Base-by-base conservation (phyloP, 2,888 invertebrate genomes). In the Sinotaia quadrata region DNA sequence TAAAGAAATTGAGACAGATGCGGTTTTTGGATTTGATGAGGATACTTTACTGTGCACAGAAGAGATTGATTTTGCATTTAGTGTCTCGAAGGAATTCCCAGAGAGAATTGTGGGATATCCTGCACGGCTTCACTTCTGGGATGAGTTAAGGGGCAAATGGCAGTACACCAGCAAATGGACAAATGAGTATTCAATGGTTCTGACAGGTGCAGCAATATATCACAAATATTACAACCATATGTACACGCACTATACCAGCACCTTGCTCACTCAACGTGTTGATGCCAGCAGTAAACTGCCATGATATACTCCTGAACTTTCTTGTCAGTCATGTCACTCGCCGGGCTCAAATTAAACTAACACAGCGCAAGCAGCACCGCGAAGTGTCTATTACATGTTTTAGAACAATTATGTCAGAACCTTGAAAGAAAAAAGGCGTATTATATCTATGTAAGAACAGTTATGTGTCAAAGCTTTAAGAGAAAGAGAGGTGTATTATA, bases 151-250 rank as follows among this genome's bases (percentile, higher is more conserved):
- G 92, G 92, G 93, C 73, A 92, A 94, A 49, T 97, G 97, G 97
- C 95, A 95, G 75, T 97, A 97, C 90, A 96, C 96, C 80, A 97
- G 97, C 84, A 95, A 94, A 87, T 96, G 96, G 95, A 95, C 96
- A 81, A 95, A 96, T 85, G 94, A 96, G 89, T 98, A 97, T 90
- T 97, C 97, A 77, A 94, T 97, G 90, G 95, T 98, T 86, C 91
- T 97, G 86, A 94, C 96, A 73, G 95, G 96, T 84, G 97, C 95
- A 78, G 97, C 97, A 78, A 93, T 98, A 85, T 96, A 96, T 91
- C 97, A 98, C 77, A 84, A 89, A 85, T 96, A 96, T 88, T 94
- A 95, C 90, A 94, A 96, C 88, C 94, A 94, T 88, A 91, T 94
- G 85, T 97, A 95, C 90, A 94, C 93, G 72, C 91, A 93, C 88